Conservation (phyloP, 2,888 invertebrate genomes). For the Apoderus coryli region DNA sequence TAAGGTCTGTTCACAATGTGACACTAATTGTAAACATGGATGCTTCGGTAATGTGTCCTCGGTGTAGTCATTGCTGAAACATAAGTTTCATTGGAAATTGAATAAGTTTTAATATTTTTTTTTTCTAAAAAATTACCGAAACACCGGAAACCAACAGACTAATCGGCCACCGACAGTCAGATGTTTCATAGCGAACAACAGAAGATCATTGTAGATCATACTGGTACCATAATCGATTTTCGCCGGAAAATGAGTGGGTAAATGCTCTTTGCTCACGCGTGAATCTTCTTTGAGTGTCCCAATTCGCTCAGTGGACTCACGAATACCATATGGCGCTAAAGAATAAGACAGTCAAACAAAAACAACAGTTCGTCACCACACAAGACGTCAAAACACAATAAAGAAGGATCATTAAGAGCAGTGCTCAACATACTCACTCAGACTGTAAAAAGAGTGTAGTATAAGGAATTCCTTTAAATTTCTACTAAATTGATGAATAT, state of each 20-base stretch:
- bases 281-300: conserved; percentile 49
- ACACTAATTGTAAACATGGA: conserved; percentile 57
- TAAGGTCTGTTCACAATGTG: conserved; percentile 81
- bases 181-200: conserved; percentile 67
- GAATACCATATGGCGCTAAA: conserved; percentile 92
- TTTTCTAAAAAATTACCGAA: too few relatives aligned
- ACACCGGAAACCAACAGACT: conserved; percentile 92
- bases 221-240: conserved; percentile 75
- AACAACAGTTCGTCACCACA: too few relatives aligned
- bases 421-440: too few relatives aligned
- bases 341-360: too few relatives aligned
- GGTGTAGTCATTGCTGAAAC: conserved; percentile 53
- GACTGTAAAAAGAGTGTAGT: too few relatives aligned
- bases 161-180: conserved; percentile 63
- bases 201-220: conserved; percentile 69
- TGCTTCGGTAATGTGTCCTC: conserved; percentile 65
- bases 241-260: conserved; percentile 61
- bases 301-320: conserved; percentile 82
- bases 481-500: too few relatives aligned
- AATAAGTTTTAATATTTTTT: too few relatives aligned
- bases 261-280: conserved; percentile 48
- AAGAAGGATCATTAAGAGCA: too few relatives aligned
- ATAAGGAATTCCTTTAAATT: too few relatives aligned
- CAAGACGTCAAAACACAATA: too few relatives aligned
- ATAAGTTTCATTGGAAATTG: too few relatives aligned